These are phyloP conservation scores for Lepisosteus osseus DNA, from an alignment of 2,113 vertebrate species.

Conservation along the genomic window DNA sequence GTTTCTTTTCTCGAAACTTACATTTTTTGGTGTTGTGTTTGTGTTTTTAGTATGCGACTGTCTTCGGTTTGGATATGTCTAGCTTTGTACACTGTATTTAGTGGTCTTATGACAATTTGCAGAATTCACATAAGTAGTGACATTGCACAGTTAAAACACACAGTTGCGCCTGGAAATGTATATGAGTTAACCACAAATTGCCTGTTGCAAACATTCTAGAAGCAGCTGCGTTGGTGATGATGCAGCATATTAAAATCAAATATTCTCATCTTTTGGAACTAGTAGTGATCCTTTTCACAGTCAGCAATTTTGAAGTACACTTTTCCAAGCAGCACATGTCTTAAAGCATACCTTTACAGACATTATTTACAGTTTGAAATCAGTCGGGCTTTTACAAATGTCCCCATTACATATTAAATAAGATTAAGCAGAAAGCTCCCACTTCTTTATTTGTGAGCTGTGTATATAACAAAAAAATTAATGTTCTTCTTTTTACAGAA, in stretches of 20 bases:
- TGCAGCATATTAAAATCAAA: conserved; percentile 64
- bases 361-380: too few relatives aligned
- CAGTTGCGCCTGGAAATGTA: conserved; percentile 47
- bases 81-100: conserved; percentile 52
- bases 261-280: conserved; percentile 23
- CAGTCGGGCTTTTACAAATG: too few relatives aligned
- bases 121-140: conserved; percentile 45
- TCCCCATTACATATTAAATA: too few relatives aligned
- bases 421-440: too few relatives aligned
- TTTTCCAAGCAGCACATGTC: too few relatives aligned
- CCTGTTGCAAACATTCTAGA: conserved; percentile 52
- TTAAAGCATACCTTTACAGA: too few relatives aligned
- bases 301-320: conserved; percentile 32
- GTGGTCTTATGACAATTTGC: conserved; percentile 47
- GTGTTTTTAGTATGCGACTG: conserved; percentile 10
- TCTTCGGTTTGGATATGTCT: conserved; percentile 48
- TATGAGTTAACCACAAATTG: conserved; percentile 61
- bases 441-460: too few relatives aligned
- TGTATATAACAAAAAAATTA: too few relatives aligned
- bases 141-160: conserved; percentile 51
- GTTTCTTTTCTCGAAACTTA: too few relatives aligned
- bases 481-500: too few relatives aligned
- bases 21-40: too few relatives aligned
- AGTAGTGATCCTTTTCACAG: conserved; percentile 30
- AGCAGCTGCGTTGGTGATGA: conserved; percentile 62